A percentile compares a stretch with the other conserved stretches of the same genome.
These are phyloP conservation scores for Holcopasites calliopsidis DNA, from an alignment of 1,140 invertebrate species.

Conservation along the genomic window DNA sequence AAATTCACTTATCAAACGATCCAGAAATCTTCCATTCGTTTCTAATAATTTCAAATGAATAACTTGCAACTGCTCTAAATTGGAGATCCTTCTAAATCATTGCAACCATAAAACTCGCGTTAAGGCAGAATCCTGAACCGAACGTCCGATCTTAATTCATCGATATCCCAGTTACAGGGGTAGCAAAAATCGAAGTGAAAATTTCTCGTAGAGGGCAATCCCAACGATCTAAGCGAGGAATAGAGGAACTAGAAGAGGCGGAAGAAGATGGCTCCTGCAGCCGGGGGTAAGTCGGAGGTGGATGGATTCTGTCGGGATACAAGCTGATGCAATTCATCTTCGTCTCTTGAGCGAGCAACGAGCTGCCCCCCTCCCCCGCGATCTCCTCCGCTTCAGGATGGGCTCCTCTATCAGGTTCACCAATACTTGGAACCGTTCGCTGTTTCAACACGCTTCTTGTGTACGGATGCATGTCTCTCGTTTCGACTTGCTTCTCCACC, in stretches of 20 bases:
- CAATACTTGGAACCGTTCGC: constrained; percentile 46
- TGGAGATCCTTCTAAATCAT: background rate
- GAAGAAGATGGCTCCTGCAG: constrained; percentile 38
- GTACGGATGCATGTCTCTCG: background rate
- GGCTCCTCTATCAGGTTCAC: constrained; percentile 62
- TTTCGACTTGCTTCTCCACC: background rate
- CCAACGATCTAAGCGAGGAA: background rate
- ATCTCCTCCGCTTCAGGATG: constrained; percentile 41
- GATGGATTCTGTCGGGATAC: constrained; percentile 62
- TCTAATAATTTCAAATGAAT: background rate
- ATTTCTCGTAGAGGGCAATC: constrained; percentile 9
- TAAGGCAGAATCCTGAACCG: background rate
- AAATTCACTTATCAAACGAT: no score
- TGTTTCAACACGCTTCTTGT: constrained; percentile 27
- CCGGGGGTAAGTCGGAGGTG: constrained; percentile 58
- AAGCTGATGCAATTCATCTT: constrained; percentile 60
- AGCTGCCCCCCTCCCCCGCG: constrained; percentile 22
- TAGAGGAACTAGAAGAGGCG: constrained; percentile 9
- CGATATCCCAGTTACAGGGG: background rate
- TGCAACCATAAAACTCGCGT: background rate
- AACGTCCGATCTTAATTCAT: constrained; percentile 21
- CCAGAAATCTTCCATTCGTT: no score
- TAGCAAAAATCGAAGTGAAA: constrained; percentile 15
- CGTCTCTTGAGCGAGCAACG: constrained; percentile 55
- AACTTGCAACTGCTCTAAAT: background rate